A percentile compares a stretch with the other conserved stretches of the same genome.
These are phyloP conservation scores for Megaptera novaeangliae DNA, from an alignment of 2,113 vertebrate species.

Conservation along the genomic window DNA sequence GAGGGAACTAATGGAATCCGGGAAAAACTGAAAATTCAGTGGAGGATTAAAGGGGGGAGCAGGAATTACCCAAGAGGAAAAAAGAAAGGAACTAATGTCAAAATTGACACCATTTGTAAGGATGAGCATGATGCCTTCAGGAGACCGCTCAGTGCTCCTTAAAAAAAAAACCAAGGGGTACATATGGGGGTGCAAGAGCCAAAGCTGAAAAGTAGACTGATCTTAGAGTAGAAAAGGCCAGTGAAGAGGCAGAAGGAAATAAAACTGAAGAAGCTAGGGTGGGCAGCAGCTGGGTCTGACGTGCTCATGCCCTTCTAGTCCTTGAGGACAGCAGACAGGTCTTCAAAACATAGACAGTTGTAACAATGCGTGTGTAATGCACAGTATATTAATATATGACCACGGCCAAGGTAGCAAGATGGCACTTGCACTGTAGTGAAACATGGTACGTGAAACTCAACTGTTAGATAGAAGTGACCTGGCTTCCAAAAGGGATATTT, in stretches of 20 bases:
- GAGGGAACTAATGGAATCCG: neutral
- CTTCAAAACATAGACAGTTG: rapidly evolving
- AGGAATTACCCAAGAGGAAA: neutral
- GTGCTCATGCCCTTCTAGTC: neutral
- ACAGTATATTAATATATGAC: too few species aligned
- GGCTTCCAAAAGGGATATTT: too few species aligned
- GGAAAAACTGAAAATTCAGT: neutral
- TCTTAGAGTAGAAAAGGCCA: neutral
- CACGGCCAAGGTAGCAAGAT: neutral
- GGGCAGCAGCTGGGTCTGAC: too few species aligned
- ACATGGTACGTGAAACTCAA: neutral
- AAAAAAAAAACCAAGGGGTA: neutral
- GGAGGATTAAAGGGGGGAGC: neutral
- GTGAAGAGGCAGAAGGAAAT: neutral
- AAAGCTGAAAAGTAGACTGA: neutral
- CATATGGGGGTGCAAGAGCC: too few species aligned
- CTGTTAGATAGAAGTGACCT: neutral
- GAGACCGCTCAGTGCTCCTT: neutral
- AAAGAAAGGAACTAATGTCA: neutral
- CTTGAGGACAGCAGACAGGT: neutral
- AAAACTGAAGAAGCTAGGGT: neutral
- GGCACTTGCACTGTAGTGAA: too few species aligned
- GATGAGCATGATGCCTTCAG: neutral
- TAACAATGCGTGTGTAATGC: too few species aligned
- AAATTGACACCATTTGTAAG: neutral